Conservation (phyloP, 2,797 vertebrate species). For the Discoglossus pictus region DNA sequence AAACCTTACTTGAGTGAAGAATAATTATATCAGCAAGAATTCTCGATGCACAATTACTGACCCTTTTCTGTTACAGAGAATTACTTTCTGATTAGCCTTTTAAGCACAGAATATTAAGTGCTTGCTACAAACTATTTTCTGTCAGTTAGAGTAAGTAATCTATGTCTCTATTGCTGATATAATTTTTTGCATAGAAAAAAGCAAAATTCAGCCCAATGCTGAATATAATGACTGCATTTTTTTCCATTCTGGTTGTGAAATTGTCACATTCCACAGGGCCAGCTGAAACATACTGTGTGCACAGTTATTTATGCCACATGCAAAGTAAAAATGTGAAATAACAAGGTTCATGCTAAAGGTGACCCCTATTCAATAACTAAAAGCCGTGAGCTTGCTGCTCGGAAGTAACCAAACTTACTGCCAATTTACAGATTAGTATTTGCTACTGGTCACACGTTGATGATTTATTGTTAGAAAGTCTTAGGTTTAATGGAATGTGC, state of each 20-base stretch:
- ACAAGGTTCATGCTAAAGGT: conserved; percentile 3
- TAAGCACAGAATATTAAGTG: conserved; percentile 34
- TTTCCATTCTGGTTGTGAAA: conserved; percentile 1
- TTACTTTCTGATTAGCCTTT: conserved; percentile 46
- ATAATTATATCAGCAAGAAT: conserved; percentile 49
- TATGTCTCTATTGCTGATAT: conserved; percentile 22
- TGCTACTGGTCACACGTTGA: too few relatives aligned
- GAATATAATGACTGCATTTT: background rate
- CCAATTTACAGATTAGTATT: too few relatives aligned
- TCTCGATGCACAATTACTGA: conserved; percentile 41
- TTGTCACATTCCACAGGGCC: background rate
- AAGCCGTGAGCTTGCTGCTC: too few relatives aligned
- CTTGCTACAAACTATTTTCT: conserved; percentile 13
- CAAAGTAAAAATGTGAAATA: background rate
- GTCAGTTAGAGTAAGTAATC: conserved; percentile 20
- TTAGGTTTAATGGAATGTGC: too few relatives aligned
- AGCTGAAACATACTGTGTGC: conserved; percentile 7
- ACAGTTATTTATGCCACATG: conserved; percentile 9
- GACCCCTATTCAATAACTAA: background rate
- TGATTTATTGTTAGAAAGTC: too few relatives aligned
- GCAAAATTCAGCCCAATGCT: background rate
- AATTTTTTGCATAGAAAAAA: background rate
- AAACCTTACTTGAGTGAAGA: conserved; percentile 32
- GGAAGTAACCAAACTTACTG: too few relatives aligned
- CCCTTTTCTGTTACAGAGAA: conserved; percentile 44